These are phyloP conservation scores for Mus musculus DNA, from an alignment of 2,113 vertebrate genomes.

Conservation along the genomic window GRCm39 chr15:96377501-96378000, in stretches of 20 bases:
- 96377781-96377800: constrained; percentile 21
- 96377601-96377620: neutral
- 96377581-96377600: neutral
- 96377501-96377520: neutral
- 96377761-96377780: constrained; percentile 52
- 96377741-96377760: neutral
- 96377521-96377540: neutral
- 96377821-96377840: constrained; percentile 43
- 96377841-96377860: constrained; percentile 71
- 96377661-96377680: neutral
- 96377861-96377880: constrained; percentile 61
- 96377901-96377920: constrained; percentile 1
- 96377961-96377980: constrained; percentile 65
- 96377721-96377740: neutral
- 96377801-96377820: constrained; percentile 56
- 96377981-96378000: constrained; percentile 46
- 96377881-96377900: constrained; percentile 67
- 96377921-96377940: constrained; percentile 57
- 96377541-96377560: neutral
- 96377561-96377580: neutral
- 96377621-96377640: neutral
- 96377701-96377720: neutral
- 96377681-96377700: neutral
- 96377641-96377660: neutral
- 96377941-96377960: constrained; percentile 56